Conservation (phyloP, 37 sponge, comb jelly and placozoan species). For the Aplysina aerophoba region DNA sequence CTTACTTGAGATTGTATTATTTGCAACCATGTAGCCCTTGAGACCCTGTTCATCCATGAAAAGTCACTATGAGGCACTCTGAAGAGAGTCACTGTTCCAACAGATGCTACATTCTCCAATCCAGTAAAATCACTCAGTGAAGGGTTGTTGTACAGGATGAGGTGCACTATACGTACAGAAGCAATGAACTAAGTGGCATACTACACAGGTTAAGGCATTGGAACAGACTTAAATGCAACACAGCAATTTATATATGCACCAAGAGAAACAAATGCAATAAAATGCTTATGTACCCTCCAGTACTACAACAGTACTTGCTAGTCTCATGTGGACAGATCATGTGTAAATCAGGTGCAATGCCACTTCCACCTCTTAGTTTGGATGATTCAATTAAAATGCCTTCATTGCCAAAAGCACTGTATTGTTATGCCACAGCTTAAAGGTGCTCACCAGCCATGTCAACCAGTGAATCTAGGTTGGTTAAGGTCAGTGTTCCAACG, state of each 20-base stretch:
- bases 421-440: no score
- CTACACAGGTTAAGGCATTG: no score
- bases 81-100: not conserved
- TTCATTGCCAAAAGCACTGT: no score
- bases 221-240: no score
- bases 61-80: not conserved
- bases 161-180: not conserved
- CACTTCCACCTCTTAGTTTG: no score
- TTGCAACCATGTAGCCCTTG: not conserved
- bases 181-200: no score
- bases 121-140: slow-evolving; percentile 32
- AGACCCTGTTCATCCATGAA: not conserved
- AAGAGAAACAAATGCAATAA: not conserved
- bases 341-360: no score
- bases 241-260: not conserved
- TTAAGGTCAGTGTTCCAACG: slow-evolving; percentile 37
- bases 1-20: not conserved
- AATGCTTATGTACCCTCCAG: not conserved
- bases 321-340: no score
- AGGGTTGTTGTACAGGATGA: slow-evolving; percentile 22
- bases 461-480: not conserved
- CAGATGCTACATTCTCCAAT: not conserved
- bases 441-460: slow-evolving; percentile 31
- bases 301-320: not conserved
- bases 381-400: no score